Evolutionary conservation across 64 coral and sea anemone genomes (phyloP).

Genomic region (Stichodactyla mertensii): DNA sequence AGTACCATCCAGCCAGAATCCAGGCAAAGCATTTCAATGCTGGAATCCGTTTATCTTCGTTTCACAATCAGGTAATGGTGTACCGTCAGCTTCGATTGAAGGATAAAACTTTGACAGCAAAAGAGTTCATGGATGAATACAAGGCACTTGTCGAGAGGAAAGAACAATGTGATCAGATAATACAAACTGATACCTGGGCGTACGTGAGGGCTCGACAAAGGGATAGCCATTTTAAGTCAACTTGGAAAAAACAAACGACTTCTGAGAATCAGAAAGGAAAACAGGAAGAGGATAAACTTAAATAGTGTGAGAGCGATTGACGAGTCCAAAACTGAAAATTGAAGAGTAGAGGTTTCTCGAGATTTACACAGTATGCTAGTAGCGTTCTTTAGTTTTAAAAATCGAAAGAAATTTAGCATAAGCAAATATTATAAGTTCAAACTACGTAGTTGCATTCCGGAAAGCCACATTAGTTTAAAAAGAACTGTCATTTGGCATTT

Average conservation of each 20-base stretch:
- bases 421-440: too few relatives aligned
- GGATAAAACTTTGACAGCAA: not conserved
- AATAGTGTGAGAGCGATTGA: not conserved
- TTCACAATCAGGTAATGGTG: conserved; percentile 8
- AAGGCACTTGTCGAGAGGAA: not conserved
- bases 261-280: not conserved
- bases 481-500: too few relatives aligned
- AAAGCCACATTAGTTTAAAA: too few relatives aligned
- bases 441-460: too few relatives aligned
- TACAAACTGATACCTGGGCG: conserved; percentile 35
- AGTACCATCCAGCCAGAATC: not conserved
- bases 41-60: not conserved
- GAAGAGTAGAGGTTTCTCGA: too few relatives aligned
- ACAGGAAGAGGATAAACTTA: not conserved
- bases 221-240: not conserved
- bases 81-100: conserved; percentile 13
- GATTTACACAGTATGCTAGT: too few relatives aligned
- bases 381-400: too few relatives aligned
- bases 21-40: conserved; percentile 25
- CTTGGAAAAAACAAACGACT: not conserved
- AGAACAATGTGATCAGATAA: not conserved
- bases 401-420: too few relatives aligned
- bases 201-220: conserved; percentile 6
- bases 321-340: not conserved
- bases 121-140: conserved; percentile 18